Evolutionary conservation across 2,797 vertebrate genomes (phyloP), one percentile per base, ranked within the genome.

Genomic region (Gobionotothen gibberifrons): DNA sequence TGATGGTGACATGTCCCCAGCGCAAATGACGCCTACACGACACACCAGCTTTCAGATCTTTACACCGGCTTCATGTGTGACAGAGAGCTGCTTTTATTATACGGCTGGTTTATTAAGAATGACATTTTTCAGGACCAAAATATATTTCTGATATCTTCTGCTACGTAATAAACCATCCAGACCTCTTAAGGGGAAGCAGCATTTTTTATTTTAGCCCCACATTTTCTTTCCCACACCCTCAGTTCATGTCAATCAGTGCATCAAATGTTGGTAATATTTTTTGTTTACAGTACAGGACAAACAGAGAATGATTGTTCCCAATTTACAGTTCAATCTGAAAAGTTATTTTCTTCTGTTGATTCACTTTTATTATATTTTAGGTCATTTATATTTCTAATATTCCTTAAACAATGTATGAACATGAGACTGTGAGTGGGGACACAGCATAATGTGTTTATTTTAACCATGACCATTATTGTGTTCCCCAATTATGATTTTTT

Each of bases 11-110:
- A 26, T 26, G 26, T 26, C 26, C 3, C 26, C 26, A 4, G 26
- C 26, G 26, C 26, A 26, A 26, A 26, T 26, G 26, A 26, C 3
- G 26, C 26, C 26, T 26, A 26, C 26, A 26, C 26, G 26, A 26
- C 26, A 9, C 21, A 43, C n/a, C 52, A 55, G 55, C 17, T 48
- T 8, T 36, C 65, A 26, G 49, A 59, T 65, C 15, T 55, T 29
- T 22, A 47, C 73, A 48, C 7, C 17, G 4, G 58, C 53, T 51
- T 80, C 49, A 47, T 43, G 9, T 65, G 51, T 49, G 49, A 52
- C 66, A 26, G 32, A 36, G 11, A 79, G 76, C 44, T 52, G 55
- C 61, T 72, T 80, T 72, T 54, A 55, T 65, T 81, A 80, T 48
- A 26, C 6, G 2, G 9, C 29, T 11, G 42, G 49, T 80, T 74